phyloP scores from a whole-genome alignment of 2,888 invertebrate species.

The Lysandra bellargus region DNA sequence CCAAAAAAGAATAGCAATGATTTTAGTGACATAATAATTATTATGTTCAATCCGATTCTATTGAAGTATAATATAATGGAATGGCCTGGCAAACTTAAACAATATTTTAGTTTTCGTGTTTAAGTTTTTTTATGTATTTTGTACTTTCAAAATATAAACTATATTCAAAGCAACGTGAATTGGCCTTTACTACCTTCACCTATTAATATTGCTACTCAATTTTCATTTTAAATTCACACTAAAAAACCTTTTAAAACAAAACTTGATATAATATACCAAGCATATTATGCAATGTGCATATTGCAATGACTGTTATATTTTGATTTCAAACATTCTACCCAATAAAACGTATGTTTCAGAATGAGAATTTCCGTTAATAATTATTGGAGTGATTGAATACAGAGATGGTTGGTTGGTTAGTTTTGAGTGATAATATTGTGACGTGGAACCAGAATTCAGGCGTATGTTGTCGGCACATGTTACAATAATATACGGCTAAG shows the following conservation, averaged over 20 bases:
- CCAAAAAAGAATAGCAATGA: background rate
- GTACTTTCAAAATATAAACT: too few species aligned
- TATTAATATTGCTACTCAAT: too few species aligned
- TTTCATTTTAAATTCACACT: background rate
- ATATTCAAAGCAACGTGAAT: too few species aligned
- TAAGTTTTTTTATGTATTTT: too few species aligned
- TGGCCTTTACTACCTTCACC: too few species aligned
- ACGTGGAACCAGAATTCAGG: background rate
- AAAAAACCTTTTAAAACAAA: background rate
- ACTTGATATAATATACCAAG: background rate
- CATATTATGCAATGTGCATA: background rate
- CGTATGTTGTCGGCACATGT: conserved; percentile 4
- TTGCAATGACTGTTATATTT: background rate
- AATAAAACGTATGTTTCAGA: background rate
- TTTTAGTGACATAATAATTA: too few species aligned
- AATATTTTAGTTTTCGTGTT: too few species aligned
- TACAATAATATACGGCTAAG: conserved; percentile 27
- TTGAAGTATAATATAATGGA: too few species aligned
- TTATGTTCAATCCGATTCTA: too few species aligned
- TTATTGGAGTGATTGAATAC: background rate
- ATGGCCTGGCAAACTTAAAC: too few species aligned
- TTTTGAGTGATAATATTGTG: conserved; percentile 22
- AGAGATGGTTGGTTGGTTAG: background rate
- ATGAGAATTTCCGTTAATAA: background rate
- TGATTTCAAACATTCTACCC: background rate